Conservation (phyloP, 2,113 vertebrate genomes). For the Atractosteus spatula region DNA sequence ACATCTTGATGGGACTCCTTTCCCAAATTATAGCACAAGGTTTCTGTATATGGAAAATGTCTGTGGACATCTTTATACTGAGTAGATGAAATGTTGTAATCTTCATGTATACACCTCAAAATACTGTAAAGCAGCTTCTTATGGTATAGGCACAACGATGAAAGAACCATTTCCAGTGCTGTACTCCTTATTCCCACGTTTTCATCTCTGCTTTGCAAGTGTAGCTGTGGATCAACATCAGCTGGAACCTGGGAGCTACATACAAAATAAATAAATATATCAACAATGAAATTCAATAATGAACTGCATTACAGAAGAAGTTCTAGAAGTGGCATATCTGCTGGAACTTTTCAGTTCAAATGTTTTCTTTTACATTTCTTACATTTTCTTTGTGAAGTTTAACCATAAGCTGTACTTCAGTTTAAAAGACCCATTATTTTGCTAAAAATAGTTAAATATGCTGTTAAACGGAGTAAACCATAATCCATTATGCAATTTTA, state of each 20-base stretch:
- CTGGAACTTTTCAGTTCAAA: no score
- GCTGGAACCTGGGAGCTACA: conserved; percentile 75
- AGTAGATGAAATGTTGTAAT: conserved; percentile 54
- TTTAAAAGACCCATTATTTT: no score
- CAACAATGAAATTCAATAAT: no score
- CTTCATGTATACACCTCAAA: conserved; percentile 75
- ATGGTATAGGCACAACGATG: conserved; percentile 77
- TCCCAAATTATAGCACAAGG: conserved; percentile 54
- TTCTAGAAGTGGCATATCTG: no score
- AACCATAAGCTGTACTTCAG: no score
- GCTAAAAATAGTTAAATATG: no score
- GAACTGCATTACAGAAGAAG: no score
- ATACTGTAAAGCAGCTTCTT: conserved; percentile 74
- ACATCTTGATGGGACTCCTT: conserved; percentile 53
- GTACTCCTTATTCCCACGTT: conserved; percentile 73
- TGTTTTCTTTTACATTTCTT: no score
- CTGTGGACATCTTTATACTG: conserved; percentile 58
- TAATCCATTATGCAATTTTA: no score
- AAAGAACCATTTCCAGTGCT: conserved; percentile 77
- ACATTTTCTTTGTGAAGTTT: no score
- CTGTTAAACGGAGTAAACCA: no score
- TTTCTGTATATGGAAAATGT: conserved; percentile 51
- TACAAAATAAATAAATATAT: conserved; percentile 48
- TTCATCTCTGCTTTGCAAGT: conserved; percentile 62
- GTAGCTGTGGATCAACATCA: conserved; percentile 57